Evolutionary conservation across 2,113 vertebrate species (phyloP).

Genomic region (Arothron firmamentum): DNA sequence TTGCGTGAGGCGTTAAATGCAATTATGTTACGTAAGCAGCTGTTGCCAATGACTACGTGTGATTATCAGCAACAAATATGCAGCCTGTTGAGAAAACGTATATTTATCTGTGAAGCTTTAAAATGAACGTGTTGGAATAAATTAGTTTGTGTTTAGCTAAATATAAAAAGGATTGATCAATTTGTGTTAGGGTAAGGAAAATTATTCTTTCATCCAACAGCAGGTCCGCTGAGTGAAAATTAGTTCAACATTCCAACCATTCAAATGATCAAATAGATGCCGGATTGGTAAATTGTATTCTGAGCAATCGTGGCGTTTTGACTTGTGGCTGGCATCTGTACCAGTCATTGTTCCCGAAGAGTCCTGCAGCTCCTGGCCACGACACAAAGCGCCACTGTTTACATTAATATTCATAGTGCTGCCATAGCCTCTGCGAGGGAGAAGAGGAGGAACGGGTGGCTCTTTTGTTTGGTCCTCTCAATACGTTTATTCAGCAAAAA

Average conservation of each 20-base stretch:
- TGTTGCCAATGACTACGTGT: slow-evolving; percentile 47
- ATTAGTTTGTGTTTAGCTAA: background rate
- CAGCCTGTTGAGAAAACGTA: slow-evolving; percentile 20
- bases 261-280: background rate
- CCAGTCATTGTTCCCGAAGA: slow-evolving; percentile 76
- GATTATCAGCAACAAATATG: slow-evolving; percentile 50
- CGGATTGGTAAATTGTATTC: slow-evolving; percentile 5
- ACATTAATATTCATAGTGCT: slow-evolving; percentile 85
- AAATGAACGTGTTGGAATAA: background rate
- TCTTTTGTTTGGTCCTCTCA: slow-evolving; percentile 81
- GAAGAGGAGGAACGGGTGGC: slow-evolving; percentile 82
- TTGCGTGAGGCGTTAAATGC: slow-evolving; percentile 26
- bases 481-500: slow-evolving; percentile 84
- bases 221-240: background rate
- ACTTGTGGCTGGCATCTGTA: slow-evolving; percentile 64
- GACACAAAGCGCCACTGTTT: slow-evolving; percentile 82
- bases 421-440: slow-evolving; percentile 74
- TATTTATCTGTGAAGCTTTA: slow-evolving; percentile 9
- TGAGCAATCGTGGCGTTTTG: slow-evolving; percentile 33
- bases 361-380: slow-evolving; percentile 73
- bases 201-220: too few species aligned
- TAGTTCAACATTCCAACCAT: background rate
- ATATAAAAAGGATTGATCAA: background rate
- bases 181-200: too few species aligned
- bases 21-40: slow-evolving; percentile 49